A percentile compares a stretch with the other conserved stretches of the same genome.
These are phyloP conservation scores for Ophioderma brevispina DNA, from an alignment of 35 echinoderm and acorn worm species.

Conservation along the genomic window DNA sequence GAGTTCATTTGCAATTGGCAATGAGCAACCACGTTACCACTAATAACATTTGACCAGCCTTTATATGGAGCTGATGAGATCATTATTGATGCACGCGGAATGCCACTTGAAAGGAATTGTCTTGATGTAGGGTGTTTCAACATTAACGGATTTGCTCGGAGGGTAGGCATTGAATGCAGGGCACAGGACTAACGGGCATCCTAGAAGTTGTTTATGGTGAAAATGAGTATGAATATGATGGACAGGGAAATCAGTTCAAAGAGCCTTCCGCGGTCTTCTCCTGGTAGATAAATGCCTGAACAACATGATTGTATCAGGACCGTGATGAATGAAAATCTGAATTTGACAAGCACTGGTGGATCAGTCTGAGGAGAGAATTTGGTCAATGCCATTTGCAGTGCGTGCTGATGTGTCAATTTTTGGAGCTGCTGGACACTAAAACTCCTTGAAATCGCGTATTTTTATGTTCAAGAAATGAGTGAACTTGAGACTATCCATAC, in stretches of 20 bases:
- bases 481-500: constrained; percentile 50
- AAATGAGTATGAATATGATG: constrained; percentile 74
- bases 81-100: constrained; percentile 39
- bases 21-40: not conserved
- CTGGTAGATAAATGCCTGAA: constrained; percentile 40
- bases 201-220: constrained; percentile 48
- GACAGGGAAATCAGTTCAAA: constrained; percentile 50
- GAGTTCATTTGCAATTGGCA: constrained; percentile 34
- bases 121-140: constrained; percentile 55
- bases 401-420: constrained; percentile 44
- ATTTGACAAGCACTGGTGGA: not conserved
- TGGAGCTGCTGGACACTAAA: constrained; percentile 70
- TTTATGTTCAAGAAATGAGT: constrained; percentile 30
- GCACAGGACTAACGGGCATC: not conserved
- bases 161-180: too few species aligned
- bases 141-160: constrained; percentile 34
- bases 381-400: constrained; percentile 29
- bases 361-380: constrained; percentile 31
- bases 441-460: constrained; percentile 51
- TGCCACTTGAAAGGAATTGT: constrained; percentile 35
- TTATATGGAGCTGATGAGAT: constrained; percentile 57
- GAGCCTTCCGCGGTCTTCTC: constrained; percentile 40
- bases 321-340: not conserved
- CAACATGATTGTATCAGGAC: constrained; percentile 16
- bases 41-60: constrained; percentile 65